Evolutionary conservation across 2,113 vertebrate species (phyloP).

Genomic region (Macaca mulatta): DNA sequence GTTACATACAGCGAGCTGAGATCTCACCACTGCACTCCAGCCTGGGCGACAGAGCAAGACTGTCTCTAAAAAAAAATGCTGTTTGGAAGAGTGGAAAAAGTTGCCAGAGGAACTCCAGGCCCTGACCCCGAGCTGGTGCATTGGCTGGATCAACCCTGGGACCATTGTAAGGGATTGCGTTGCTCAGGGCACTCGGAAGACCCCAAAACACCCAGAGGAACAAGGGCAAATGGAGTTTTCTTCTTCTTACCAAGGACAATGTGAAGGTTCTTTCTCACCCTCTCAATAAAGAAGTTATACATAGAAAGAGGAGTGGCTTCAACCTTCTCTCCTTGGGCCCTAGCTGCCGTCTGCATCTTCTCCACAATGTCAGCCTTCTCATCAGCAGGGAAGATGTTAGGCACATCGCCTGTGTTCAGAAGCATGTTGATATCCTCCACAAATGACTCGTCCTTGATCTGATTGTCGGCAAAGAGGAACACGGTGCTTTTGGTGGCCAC

Average conservation of each 20-base stretch:
- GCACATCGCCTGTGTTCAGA: conserved; percentile 93
- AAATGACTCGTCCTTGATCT: conserved; percentile 94
- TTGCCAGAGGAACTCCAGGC: not conserved
- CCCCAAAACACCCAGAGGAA: not conserved
- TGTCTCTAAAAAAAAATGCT: not conserved
- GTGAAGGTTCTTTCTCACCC: conserved; percentile 93
- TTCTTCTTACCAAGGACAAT: conserved; percentile 89
- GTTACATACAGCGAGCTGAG: no score
- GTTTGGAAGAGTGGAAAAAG: not conserved
- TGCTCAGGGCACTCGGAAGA: not conserved
- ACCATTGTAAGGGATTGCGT: not conserved
- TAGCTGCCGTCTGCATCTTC: conserved; percentile 89
- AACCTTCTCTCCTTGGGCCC: conserved; percentile 87
- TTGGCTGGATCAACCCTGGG: not conserved
- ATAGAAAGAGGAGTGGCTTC: conserved; percentile 91
- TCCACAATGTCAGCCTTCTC: conserved; percentile 93
- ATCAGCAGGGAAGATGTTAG: conserved; percentile 92
- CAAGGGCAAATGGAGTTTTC: not conserved
- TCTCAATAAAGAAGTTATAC: conserved; percentile 94
- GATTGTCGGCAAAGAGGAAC: conserved; percentile 92
- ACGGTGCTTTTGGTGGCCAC: conserved; percentile 85
- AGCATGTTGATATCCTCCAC: conserved; percentile 95
- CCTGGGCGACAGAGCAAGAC: no score
- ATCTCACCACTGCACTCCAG: no score
- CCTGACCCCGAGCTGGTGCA: not conserved